These are phyloP conservation scores for Megalops atlanticus DNA, from an alignment of 2,113 vertebrate genomes.

Conservation along the genomic window DNA sequence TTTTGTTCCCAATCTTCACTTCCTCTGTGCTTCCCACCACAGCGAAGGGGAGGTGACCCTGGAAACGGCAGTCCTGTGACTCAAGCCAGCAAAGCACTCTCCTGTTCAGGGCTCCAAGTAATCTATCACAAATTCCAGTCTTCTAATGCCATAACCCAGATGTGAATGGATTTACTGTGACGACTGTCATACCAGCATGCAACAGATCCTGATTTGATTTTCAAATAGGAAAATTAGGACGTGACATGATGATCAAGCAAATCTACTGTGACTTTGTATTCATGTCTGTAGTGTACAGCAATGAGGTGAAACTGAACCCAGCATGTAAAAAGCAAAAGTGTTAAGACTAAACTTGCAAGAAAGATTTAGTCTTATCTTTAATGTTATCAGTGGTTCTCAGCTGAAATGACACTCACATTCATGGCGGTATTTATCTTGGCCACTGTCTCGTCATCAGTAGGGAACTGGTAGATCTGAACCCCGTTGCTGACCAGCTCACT, in stretches of 20 bases:
- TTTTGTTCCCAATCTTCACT: constrained; percentile 31
- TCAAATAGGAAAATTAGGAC: too few species aligned
- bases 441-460: constrained; percentile 11
- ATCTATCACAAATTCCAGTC: too few species aligned
- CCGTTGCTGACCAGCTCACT: constrained; percentile 21
- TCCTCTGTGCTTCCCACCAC: constrained; percentile 29
- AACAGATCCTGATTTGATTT: too few species aligned
- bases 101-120: too few species aligned
- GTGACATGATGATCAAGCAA: too few species aligned
- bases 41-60: constrained; percentile 29
- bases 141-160: too few species aligned
- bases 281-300: too few species aligned
- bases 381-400: background rate
- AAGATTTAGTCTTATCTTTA: background rate
- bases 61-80: background rate
- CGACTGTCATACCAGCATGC: too few species aligned
- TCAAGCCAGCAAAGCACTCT: background rate
- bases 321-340: background rate
- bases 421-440: constrained; percentile 8
- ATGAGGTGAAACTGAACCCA: too few species aligned
- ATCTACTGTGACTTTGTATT: too few species aligned
- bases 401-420: background rate
- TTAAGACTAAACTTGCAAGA: background rate
- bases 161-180: too few species aligned
- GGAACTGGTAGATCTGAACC: constrained; percentile 10